Evolutionary conservation across 92 coral and sea anemone species (phyloP), one percentile per base, ranked within the genome.

Genomic region (Bergia sp.): DNA sequence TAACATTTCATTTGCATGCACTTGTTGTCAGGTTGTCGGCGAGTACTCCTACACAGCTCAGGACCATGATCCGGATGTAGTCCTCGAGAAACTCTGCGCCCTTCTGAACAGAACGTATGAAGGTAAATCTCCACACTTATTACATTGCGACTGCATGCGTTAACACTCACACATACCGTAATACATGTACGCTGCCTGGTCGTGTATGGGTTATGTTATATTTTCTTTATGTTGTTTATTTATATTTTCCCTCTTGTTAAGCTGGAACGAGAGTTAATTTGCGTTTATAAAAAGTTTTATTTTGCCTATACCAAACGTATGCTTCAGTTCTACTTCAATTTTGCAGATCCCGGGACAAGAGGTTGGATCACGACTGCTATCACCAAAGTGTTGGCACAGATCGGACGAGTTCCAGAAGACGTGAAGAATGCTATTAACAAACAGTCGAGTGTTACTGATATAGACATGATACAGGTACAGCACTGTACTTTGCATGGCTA

Each of bases 391-490:
- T 40, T 90, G 78, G 95, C 96, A 4, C 97, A 94, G 39, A 87
- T 92, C 37, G 95, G 97, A 8, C 91, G 76, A 64, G 82, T 90
- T 12, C 78, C 82, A 57, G 91, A 86, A 10, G 87, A 78, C 57
- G 91, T 91, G 42, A 81, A 90, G 72, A 8, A 90, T 15, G 85
- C 93, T 7, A 79, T 96, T 55, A 87, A 87, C 64, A 88, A 90
- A 38, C 90, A 90, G 76, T 75, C 88, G 76, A 86, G 67, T 29
- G 91, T 86, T 2, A 86, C 77, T 16, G 94, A 94, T 77, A 94
- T 95, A 18, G 99, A 97, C 84, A 85, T 96, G 61, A 82, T 95
- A 84, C 99, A 96, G 98, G 98, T 93, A 65, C 37, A 76, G 29
- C 29, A 29, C 29, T 29, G 29, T 29, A 29, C 5, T 0, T 29